A percentile compares a stretch with the other conserved stretches of the same genome.
These are phyloP conservation scores for Ptilorrhoa leucosticta DNA, from an alignment of 2,113 vertebrate species.

Conservation along the genomic window DNA sequence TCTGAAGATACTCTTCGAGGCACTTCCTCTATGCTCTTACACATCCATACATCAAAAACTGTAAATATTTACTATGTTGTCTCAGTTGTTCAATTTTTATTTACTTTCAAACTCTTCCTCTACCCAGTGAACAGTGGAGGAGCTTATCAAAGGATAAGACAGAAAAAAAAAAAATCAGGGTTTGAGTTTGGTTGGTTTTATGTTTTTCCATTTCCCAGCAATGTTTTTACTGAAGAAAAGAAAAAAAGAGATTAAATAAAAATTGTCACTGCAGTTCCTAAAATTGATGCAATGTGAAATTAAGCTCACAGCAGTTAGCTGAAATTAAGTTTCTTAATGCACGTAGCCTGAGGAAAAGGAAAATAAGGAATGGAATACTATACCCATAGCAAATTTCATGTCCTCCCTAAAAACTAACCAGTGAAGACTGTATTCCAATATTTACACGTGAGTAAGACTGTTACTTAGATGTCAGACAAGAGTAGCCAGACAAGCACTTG, in stretches of 20 bases:
- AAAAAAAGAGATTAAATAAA: background rate
- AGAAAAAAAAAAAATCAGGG: background rate
- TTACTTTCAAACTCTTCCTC: background rate
- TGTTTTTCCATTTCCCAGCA: background rate
- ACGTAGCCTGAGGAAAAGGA: background rate
- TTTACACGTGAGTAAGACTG: background rate
- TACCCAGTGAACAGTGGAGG: background rate
- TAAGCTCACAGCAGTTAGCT: background rate
- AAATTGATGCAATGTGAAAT: background rate
- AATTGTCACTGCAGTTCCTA: background rate
- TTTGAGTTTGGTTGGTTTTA: background rate
- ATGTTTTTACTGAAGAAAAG: background rate
- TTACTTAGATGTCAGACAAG: background rate
- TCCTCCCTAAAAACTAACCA: background rate
- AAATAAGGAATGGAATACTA: background rate
- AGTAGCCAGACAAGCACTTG: background rate
- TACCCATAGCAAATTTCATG: background rate
- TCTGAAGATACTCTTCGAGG: background rate
- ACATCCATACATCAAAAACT: background rate
- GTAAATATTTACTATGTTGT: background rate
- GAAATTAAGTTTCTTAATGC: background rate
- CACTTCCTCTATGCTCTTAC: background rate
- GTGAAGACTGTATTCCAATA: background rate
- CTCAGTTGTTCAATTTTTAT: background rate
- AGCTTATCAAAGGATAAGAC: background rate